Percentiles rank a stretch among this genome's conserved stretches.
Conservation (phyloP, 2,797 vertebrate species). For the Mormyrus hasselquistii region DNA sequence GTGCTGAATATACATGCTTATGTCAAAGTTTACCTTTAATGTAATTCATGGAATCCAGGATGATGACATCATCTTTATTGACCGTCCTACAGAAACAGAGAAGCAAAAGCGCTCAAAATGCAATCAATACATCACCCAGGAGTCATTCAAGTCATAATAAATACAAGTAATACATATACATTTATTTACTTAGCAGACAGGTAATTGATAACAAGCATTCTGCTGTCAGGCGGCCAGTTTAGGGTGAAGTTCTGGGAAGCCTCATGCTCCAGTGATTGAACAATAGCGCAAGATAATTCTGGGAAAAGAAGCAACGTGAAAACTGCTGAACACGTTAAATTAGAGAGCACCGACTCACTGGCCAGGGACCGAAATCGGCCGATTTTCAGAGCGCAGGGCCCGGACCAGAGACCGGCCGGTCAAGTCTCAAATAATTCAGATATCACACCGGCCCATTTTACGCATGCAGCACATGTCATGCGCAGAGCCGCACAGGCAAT, state of each 20-base stretch:
- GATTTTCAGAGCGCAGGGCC: neutral
- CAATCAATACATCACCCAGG: neutral
- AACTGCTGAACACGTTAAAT: neutral
- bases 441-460: neutral
- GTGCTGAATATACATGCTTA: neutral
- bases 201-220: neutral
- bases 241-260: neutral
- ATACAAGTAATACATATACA: neutral
- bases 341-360: neutral
- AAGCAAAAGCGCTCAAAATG: neutral
- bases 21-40: constrained; percentile 68
- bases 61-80: constrained; percentile 69
- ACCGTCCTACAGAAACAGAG: constrained; percentile 57
- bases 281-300: neutral
- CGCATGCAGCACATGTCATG: no score
- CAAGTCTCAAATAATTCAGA: neutral
- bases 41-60: constrained; percentile 77
- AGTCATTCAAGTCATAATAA: neutral
- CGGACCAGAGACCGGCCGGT: neutral
- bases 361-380: neutral
- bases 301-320: neutral
- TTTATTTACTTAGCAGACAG: neutral
- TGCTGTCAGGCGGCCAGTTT: neutral
- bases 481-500: no score
- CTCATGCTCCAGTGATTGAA: neutral